Evolutionary conservation across 2,113 vertebrate species (phyloP).

Genomic region (Strix aluco): DNA sequence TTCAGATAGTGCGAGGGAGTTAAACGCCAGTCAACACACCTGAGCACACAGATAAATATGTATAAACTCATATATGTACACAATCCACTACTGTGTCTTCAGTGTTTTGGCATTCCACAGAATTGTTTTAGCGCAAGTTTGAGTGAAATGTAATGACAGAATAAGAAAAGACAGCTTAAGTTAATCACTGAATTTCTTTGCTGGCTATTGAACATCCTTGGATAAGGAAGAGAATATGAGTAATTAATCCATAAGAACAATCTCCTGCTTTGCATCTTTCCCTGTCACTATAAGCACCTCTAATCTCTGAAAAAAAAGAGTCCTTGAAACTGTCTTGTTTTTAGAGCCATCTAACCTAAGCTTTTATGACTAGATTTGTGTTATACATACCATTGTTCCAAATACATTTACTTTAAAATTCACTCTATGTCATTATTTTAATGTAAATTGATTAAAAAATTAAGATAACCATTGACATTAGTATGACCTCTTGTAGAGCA

Average conservation of each 20-base stretch:
- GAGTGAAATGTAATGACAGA: background rate
- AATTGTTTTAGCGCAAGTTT: background rate
- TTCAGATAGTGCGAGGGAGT: background rate
- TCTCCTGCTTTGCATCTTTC: conserved; percentile 22
- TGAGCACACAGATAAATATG: background rate
- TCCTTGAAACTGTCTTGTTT: background rate
- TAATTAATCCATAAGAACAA: background rate
- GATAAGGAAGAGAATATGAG: conserved; percentile 7
- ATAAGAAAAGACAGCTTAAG: background rate
- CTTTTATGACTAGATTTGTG: background rate
- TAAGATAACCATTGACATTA: background rate
- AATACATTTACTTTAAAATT: background rate
- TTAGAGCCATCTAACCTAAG: background rate
- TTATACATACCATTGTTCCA: background rate
- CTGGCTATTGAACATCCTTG: conserved; percentile 17
- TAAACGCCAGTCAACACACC: background rate
- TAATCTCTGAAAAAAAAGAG: conserved; percentile 33
- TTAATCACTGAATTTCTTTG: background rate
- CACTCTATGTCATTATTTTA: background rate
- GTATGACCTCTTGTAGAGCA: background rate
- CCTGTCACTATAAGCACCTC: conserved; percentile 16
- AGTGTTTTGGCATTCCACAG: background rate
- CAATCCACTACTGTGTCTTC: background rate
- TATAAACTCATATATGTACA: background rate
- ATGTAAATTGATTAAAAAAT: background rate